Conservation (phyloP, 2,113 vertebrate species). For the Philantomba maxwellii region DNA sequence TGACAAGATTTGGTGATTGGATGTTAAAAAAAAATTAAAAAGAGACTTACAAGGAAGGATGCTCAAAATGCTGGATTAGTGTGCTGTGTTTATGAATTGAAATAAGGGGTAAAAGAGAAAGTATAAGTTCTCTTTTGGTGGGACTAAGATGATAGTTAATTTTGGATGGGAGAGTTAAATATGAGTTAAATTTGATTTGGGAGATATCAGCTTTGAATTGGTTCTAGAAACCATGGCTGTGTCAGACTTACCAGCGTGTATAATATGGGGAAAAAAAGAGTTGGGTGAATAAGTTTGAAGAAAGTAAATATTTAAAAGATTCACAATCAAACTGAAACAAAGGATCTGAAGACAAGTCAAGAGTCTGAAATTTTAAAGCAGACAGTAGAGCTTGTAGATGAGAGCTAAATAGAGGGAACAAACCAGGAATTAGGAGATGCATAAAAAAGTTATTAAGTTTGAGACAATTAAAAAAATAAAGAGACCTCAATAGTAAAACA, state of each 20-base stretch:
- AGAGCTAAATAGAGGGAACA: not conserved
- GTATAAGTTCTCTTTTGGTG: not conserved
- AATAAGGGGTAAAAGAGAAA: not conserved
- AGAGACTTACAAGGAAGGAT: not conserved
- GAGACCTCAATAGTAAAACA: not conserved
- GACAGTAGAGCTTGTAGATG: not conserved
- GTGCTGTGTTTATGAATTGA: not conserved
- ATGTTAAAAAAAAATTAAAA: not conserved
- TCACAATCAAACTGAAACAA: not conserved
- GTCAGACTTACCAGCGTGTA: not conserved
- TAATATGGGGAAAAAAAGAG: not conserved
- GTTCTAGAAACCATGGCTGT: not conserved
- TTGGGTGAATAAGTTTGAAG: not conserved
- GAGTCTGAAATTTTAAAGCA: not conserved
- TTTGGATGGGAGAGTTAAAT: not conserved
- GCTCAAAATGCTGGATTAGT: not conserved
- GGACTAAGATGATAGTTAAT: not conserved
- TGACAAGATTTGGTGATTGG: not conserved
- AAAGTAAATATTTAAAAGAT: not conserved
- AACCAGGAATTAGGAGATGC: not conserved
- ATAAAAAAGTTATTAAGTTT: not conserved
- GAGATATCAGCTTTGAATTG: not conserved
- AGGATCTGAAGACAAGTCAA: not conserved
- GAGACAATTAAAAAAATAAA: not conserved
- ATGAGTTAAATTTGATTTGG: not conserved